phyloP scores from a whole-genome alignment of 2,113 vertebrate species.

The Leptobrachium leishanense region DNA sequence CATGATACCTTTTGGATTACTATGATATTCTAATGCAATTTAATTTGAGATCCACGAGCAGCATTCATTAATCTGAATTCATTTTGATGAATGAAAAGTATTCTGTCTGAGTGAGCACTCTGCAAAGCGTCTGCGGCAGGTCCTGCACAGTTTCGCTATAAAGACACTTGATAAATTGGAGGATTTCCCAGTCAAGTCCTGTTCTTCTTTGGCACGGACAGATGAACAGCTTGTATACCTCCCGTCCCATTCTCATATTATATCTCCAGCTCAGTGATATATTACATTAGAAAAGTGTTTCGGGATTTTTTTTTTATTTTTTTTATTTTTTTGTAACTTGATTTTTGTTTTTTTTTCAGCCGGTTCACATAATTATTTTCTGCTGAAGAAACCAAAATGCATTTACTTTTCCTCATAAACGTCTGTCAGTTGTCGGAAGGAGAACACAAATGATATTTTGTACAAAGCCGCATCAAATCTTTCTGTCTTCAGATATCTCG shows the following conservation, averaged over 20 bases:
- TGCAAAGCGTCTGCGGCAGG: slow-evolving; percentile 6
- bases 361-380: slow-evolving; percentile 38
- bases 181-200: slow-evolving; percentile 38
- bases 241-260: slow-evolving; percentile 34
- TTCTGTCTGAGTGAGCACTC: slow-evolving; percentile 21
- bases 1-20: not conserved
- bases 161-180: slow-evolving; percentile 40
- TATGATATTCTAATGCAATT: not conserved
- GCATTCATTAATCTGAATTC: not conserved
- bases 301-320: slow-evolving; percentile 4
- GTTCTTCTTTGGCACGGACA: slow-evolving; percentile 36
- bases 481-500: slow-evolving; percentile 4
- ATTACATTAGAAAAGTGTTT: slow-evolving; percentile 38
- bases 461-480: slow-evolving; percentile 30
- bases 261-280: slow-evolving; percentile 36
- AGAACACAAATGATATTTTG: slow-evolving; percentile 26
- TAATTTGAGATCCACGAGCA: not conserved
- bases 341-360: not conserved
- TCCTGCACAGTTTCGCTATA: slow-evolving; percentile 14
- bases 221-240: slow-evolving; percentile 44
- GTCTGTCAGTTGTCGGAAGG: slow-evolving; percentile 24
- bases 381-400: slow-evolving; percentile 13
- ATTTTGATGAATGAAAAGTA: not conserved
- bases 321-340: too few relatives aligned
- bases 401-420: slow-evolving; percentile 30